phyloP scores from a whole-genome alignment of 1,140 invertebrate genomes.

The Nasonia giraulti region DNA sequence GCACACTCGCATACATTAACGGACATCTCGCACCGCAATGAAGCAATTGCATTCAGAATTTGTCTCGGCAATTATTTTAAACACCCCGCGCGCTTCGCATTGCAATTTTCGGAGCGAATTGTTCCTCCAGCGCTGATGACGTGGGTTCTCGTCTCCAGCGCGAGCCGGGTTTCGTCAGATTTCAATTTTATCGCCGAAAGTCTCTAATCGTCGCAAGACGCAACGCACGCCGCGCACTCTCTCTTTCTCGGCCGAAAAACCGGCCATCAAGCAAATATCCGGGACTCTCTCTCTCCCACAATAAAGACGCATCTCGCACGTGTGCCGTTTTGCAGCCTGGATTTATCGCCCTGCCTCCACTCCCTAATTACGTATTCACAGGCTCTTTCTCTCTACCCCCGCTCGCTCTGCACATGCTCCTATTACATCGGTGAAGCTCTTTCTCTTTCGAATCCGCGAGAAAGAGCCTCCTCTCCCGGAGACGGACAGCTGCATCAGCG shows the following conservation, averaged over 20 bases:
- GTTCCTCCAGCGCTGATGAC: too few relatives aligned
- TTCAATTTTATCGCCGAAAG: background rate
- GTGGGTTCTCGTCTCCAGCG: too few relatives aligned
- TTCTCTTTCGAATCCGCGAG: background rate
- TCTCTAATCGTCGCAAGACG: background rate
- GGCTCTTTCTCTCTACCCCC: background rate
- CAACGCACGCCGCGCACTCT: background rate
- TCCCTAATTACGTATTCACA: conserved; percentile 31
- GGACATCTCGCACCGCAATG: background rate
- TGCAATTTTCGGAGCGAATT: background rate
- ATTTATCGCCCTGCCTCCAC: conserved; percentile 13
- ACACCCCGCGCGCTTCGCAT: background rate
- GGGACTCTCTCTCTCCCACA: background rate
- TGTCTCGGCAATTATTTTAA: background rate
- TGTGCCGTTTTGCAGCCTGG: background rate
- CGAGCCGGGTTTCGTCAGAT: background rate
- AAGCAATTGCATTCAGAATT: background rate
- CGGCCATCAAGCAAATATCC: background rate
- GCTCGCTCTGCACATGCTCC: conserved; percentile 6
- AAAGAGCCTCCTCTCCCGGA: background rate
- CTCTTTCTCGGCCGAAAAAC: background rate
- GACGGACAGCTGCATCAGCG: conserved; percentile 30
- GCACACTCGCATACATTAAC: background rate
- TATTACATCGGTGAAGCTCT: background rate
- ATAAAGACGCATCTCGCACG: background rate